Conservation (phyloP, 2,113 vertebrate genomes). For the Oncorhynchus nerka region DNA sequence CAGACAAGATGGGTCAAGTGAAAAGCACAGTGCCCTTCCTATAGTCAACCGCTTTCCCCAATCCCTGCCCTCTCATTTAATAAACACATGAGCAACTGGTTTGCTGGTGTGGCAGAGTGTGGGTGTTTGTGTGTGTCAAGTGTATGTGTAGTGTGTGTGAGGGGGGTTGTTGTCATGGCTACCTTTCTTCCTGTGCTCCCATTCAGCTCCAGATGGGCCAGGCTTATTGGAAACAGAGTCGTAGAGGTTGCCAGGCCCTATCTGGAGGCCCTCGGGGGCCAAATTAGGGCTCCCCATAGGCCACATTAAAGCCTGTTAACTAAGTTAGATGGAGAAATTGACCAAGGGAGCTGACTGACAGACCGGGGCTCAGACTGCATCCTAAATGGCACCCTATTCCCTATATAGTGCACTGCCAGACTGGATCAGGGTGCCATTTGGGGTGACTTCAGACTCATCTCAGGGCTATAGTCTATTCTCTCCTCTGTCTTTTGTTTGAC, state of each 20-base stretch:
- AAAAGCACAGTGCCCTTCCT: too few species aligned
- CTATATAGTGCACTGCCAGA: too few species aligned
- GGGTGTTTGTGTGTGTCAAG: neutral
- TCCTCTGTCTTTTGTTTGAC: neutral
- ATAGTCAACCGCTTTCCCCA: too few species aligned
- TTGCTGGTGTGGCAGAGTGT: neutral
- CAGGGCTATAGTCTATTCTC: neutral
- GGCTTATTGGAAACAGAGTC: neutral
- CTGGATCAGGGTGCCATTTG: too few species aligned
- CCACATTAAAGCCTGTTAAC: constrained; percentile 6
- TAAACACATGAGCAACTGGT: neutral
- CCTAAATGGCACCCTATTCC: neutral
- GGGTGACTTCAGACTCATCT: neutral
- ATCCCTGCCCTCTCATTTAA: too few species aligned
- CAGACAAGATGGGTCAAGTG: too few species aligned
- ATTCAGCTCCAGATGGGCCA: neutral
- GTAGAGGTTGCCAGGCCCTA: neutral
- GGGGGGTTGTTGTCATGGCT: neutral
- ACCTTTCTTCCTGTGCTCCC: neutral
- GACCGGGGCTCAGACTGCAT: neutral
- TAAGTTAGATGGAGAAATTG: neutral
- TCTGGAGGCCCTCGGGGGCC: neutral
- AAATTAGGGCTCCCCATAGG: neutral
- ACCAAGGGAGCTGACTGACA: neutral
- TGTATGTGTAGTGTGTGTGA: neutral